Conservation (phyloP, 30 jellyfish, hydroid and myxozoan species). For the Turritopsis dohrnii region DNA sequence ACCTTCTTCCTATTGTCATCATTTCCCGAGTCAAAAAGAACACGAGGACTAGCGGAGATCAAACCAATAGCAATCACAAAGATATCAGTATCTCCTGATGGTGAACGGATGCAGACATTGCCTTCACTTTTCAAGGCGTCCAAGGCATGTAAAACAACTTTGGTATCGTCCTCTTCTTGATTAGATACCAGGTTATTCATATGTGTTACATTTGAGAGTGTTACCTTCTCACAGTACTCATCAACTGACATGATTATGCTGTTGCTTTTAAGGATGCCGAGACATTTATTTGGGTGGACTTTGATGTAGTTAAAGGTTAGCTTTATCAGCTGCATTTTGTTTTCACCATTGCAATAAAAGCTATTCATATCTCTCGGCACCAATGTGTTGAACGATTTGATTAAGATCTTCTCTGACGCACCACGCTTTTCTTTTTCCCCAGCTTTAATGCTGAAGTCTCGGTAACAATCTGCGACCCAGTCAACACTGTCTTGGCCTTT, state of each 20-base stretch:
- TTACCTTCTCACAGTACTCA: neutral
- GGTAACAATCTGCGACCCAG: slow-evolving; percentile 39
- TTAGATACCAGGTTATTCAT: slow-evolving; percentile 15
- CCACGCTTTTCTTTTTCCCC: slow-evolving; percentile 16
- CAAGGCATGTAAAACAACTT: slow-evolving; percentile 40
- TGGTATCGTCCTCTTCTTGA: slow-evolving; percentile 56
- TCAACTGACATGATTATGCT: neutral
- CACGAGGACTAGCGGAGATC: too few relatives aligned
- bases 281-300: slow-evolving; percentile 20
- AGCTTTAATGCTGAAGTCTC: slow-evolving; percentile 21
- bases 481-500: slow-evolving; percentile 15
- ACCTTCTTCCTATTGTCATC: slow-evolving; percentile 18
- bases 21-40: slow-evolving; percentile 22
- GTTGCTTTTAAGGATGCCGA: neutral
- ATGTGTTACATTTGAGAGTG: neutral
- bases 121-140: slow-evolving; percentile 30
- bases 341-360: neutral
- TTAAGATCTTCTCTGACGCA: neutral
- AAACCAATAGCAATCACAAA: too few relatives aligned
- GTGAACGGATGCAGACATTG: too few relatives aligned
- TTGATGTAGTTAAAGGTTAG: slow-evolving; percentile 4
- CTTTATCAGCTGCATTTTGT: neutral
- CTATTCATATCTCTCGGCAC: too few relatives aligned
- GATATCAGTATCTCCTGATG: too few relatives aligned
- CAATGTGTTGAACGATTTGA: neutral